These are phyloP conservation scores for Meloidogyne floridensis DNA, from an alignment of 1,140 invertebrate species.

Conservation along the genomic window DNA sequence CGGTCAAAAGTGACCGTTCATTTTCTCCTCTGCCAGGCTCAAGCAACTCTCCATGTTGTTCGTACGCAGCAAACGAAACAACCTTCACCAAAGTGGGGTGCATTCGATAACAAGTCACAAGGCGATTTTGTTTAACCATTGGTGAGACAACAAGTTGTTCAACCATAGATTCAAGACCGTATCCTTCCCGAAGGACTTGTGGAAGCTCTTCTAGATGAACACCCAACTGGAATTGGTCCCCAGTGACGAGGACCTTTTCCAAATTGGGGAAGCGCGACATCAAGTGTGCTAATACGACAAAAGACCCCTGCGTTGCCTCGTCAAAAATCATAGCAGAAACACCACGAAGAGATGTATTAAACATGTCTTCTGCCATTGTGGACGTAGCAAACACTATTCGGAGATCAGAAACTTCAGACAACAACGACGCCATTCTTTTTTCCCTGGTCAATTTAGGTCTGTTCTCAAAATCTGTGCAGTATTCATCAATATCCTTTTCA, in stretches of 20 bases:
- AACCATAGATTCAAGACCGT: slow-evolving; percentile 7
- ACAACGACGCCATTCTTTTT: not conserved
- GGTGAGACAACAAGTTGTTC: not conserved
- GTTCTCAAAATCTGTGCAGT: not conserved
- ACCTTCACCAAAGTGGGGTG: not conserved
- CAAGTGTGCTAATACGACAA: not conserved
- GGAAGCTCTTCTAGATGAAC: not conserved
- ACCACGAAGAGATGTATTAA: not conserved
- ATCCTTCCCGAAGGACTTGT: not conserved
- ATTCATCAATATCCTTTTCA: not conserved
- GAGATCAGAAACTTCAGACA: not conserved
- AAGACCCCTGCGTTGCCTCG: slow-evolving; percentile 5
- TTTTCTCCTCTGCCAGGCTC: not conserved
- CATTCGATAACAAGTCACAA: not conserved
- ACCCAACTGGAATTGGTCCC: not conserved
- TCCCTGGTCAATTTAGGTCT: slow-evolving; percentile 10
- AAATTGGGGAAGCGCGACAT: not conserved
- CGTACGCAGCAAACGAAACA: not conserved
- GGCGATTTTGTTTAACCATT: not conserved
- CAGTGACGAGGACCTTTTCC: slow-evolving; percentile 7
- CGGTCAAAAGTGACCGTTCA: not conserved
- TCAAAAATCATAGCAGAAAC: not conserved
- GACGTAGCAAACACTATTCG: slow-evolving; percentile 1
- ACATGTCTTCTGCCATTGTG: not conserved
- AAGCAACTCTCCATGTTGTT: not conserved